A percentile compares a stretch with the other conserved stretches of the same genome.
Evolutionary conservation across 2,113 vertebrate species (phyloP).

Genomic region (Galemys pyrenaicus): DNA sequence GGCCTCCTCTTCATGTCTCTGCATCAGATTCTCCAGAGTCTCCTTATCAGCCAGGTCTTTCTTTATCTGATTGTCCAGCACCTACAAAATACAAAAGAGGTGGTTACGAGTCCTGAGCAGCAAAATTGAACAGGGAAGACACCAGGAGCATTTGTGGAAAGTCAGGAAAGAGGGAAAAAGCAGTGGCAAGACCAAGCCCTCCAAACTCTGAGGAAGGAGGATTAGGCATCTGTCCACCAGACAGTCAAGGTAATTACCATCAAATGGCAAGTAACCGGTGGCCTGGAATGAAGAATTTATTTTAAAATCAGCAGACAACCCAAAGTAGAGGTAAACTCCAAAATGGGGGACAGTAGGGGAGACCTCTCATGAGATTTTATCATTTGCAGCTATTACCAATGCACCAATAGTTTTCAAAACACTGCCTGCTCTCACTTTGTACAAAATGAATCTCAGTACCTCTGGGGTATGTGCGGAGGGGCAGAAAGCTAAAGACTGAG

Average conservation of each 20-base stretch:
- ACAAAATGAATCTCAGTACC: slow-evolving; percentile 21
- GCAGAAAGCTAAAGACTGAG: background rate
- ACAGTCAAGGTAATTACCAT: background rate
- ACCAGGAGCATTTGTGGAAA: background rate
- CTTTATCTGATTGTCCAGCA: slow-evolving; percentile 97
- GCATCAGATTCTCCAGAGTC: slow-evolving; percentile 93
- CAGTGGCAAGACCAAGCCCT: background rate
- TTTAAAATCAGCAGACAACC: slow-evolving; percentile 4
- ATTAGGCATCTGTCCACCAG: too few relatives aligned
- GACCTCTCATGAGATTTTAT: background rate
- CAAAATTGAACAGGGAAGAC: background rate
- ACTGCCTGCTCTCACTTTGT: slow-evolving; percentile 2
- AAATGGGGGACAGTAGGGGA: background rate
- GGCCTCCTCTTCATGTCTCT: slow-evolving; percentile 95
- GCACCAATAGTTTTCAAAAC: slow-evolving; percentile 37
- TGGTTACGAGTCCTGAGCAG: background rate
- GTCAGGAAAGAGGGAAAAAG: background rate
- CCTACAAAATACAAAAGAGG: slow-evolving; percentile 85
- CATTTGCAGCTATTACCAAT: background rate
- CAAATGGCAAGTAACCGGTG: background rate
- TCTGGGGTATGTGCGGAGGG: background rate
- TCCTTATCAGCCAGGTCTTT: slow-evolving; percentile 97
- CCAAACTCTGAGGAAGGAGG: background rate
- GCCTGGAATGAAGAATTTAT: background rate
- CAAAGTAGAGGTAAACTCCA: background rate